Percentiles rank a stretch among this genome's conserved stretches.
Conservation (phyloP, 2,113 vertebrate genomes). For the Empidonax traillii region DNA sequence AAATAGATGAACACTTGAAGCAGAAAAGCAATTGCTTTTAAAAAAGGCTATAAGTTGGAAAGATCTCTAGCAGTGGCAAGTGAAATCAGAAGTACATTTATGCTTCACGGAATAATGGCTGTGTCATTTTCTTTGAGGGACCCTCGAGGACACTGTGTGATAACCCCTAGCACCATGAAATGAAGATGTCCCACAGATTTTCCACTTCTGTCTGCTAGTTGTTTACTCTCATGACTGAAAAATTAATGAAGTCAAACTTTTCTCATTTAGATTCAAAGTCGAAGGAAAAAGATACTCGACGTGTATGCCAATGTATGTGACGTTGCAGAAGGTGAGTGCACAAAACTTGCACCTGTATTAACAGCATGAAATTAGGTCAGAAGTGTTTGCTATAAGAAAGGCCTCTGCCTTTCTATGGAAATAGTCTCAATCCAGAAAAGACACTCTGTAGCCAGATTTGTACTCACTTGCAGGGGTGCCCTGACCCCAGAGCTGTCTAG, state of each 20-base stretch:
- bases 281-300: slow-evolving; percentile 96
- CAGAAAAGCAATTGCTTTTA: neutral
- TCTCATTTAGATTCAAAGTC: slow-evolving; percentile 87
- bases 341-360: neutral
- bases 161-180: neutral
- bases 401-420: neutral
- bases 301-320: slow-evolving; percentile 90
- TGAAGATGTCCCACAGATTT: neutral
- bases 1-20: neutral
- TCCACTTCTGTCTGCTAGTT: neutral
- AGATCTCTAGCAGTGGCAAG: neutral
- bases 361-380: neutral
- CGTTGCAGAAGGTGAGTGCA: slow-evolving; percentile 86
- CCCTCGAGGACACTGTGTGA: neutral
- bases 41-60: neutral
- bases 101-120: neutral
- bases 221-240: neutral
- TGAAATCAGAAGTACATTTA: neutral
- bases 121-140: neutral
- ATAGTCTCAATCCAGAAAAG: neutral
- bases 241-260: neutral
- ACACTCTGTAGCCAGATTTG: neutral
- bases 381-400: neutral
- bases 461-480: neutral
- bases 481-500: neutral